A percentile compares a stretch with the other conserved stretches of the same genome.
phyloP scores from a whole-genome alignment of 2,888 invertebrate species.

The Synergus gifuensis region DNA sequence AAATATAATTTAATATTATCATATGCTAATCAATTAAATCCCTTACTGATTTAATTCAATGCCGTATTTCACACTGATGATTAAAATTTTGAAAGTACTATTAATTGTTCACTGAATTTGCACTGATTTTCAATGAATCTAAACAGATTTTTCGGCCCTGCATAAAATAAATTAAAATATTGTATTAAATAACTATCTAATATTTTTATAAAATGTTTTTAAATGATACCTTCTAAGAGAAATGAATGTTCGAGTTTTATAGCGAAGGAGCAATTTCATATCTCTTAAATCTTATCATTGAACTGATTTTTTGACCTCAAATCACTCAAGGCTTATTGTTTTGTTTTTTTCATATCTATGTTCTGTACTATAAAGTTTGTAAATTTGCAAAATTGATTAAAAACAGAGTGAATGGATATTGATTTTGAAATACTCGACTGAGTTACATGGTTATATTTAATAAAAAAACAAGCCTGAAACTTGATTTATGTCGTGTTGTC shows the following conservation, averaged over 20 bases:
- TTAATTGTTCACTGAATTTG: too few relatives aligned
- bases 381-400: neutral
- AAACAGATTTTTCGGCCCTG: too few relatives aligned
- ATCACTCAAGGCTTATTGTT: neutral
- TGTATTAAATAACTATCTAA: too few relatives aligned
- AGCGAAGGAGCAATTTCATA: neutral
- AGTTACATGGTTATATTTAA: conserved; percentile 3
- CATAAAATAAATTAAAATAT: too few relatives aligned
- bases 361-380: neutral
- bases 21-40: too few relatives aligned
- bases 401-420: neutral
- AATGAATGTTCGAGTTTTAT: neutral
- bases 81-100: too few relatives aligned
- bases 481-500: conserved; percentile 14
- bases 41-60: too few relatives aligned
- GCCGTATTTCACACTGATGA: too few relatives aligned
- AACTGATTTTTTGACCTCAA: conserved; percentile 4
- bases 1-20: too few relatives aligned
- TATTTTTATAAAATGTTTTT: too few relatives aligned
- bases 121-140: too few relatives aligned
- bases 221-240: neutral
- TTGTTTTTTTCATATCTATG: neutral
- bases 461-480: conserved; percentile 6
- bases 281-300: conserved; percentile 1
- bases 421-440: neutral